Conservation (phyloP, 2,888 invertebrate species). For the Clunio marinus region DNA sequence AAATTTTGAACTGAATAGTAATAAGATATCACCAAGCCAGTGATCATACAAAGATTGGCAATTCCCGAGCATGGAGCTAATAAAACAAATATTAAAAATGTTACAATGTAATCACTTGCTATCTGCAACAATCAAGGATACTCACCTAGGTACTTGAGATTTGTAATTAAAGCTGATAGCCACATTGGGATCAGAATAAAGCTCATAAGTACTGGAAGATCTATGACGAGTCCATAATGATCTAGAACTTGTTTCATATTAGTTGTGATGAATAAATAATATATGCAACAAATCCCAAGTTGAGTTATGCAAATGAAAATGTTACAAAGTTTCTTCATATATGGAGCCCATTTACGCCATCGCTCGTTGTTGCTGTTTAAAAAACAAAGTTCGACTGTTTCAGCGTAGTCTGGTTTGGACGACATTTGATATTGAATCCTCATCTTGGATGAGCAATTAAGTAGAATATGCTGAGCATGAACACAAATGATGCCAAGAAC, state of each 20-base stretch:
- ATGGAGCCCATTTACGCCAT: conserved; percentile 58
- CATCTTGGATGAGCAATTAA: conserved; percentile 70
- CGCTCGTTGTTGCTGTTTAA: conserved; percentile 62
- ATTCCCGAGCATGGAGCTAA: conserved; percentile 68
- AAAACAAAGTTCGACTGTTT: conserved; percentile 78
- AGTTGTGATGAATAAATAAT: conserved; percentile 88
- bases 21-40: conserved; percentile 65
- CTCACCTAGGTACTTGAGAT: conserved; percentile 63
- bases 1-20: conserved; percentile 71
- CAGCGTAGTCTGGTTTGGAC: conserved; percentile 68
- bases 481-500: conserved; percentile 80
- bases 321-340: conserved; percentile 71
- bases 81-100: no score
- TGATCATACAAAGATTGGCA: conserved; percentile 71
- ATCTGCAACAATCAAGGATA: neutral
- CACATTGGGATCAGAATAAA: conserved; percentile 68
- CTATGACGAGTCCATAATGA: conserved; percentile 59
- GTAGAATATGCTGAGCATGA: conserved; percentile 88
- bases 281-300: conserved; percentile 95
- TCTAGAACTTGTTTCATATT: conserved; percentile 74
- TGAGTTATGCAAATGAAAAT: conserved; percentile 91
- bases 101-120: no score
- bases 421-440: conserved; percentile 56
- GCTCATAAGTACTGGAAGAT: conserved; percentile 69
- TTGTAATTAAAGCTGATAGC: conserved; percentile 68